Evolutionary conservation across 2,113 vertebrate genomes (phyloP).

Genomic region (Syngnathus floridae): DNA sequence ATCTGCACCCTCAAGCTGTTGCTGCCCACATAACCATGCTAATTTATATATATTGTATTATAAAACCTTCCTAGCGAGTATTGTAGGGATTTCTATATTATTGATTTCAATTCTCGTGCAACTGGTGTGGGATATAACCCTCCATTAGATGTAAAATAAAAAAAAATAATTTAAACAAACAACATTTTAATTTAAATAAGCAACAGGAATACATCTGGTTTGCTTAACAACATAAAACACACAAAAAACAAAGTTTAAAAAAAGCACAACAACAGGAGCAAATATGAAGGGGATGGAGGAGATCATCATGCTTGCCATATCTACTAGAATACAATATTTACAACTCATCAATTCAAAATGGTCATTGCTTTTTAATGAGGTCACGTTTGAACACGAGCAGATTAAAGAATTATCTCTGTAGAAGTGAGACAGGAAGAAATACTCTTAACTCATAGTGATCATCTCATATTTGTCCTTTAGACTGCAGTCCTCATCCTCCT

Average conservation of each 20-base stretch:
- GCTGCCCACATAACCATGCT: slow-evolving; percentile 11
- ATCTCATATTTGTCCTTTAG: slow-evolving; percentile 82
- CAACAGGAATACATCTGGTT: background rate
- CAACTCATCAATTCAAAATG: slow-evolving; percentile 15
- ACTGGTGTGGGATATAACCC: too few species aligned
- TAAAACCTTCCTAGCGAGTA: too few species aligned
- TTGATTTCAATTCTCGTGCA: too few species aligned
- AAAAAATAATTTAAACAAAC: slow-evolving; percentile 34
- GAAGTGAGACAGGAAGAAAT: too few species aligned
- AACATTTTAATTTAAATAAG: slow-evolving; percentile 50
- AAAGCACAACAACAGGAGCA: slow-evolving; percentile 11
- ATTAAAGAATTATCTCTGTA: too few species aligned
- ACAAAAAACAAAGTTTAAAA: background rate
- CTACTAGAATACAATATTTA: slow-evolving; percentile 43
- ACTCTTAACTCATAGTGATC: slow-evolving; percentile 67
- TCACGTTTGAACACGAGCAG: background rate
- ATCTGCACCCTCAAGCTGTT: slow-evolving; percentile 28
- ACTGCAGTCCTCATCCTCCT: slow-evolving; percentile 67
- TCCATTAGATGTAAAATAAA: background rate
- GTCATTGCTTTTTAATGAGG: background rate
- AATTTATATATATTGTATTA: too few species aligned
- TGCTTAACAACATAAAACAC: slow-evolving; percentile 13
- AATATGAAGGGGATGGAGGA: slow-evolving; percentile 19
- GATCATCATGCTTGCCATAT: slow-evolving; percentile 7
- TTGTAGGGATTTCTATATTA: too few species aligned